A percentile compares a stretch with the other conserved stretches of the same genome.
Evolutionary conservation across 2,888 invertebrate genomes (phyloP).

Genomic region (Scelioninae gen. 2): DNA sequence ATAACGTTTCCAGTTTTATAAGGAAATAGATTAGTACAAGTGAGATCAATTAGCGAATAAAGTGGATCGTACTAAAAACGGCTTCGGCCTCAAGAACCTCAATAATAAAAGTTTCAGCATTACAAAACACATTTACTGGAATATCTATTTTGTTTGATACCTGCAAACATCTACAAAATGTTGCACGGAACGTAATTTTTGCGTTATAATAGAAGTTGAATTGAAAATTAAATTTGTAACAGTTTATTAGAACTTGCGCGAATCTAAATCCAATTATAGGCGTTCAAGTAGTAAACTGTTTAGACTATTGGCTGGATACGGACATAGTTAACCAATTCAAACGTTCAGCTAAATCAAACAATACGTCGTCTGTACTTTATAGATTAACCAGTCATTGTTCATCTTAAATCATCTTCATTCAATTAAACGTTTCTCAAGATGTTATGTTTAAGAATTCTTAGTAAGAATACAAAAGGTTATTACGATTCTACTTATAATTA

Average conservation of each 20-base stretch:
- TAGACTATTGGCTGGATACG: slow-evolving; percentile 18
- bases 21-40: slow-evolving; percentile 27
- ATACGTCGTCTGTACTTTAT: slow-evolving; percentile 4
- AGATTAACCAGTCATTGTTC: slow-evolving; percentile 18
- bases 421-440: background rate
- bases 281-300: background rate
- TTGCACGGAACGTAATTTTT: background rate
- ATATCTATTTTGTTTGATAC: slow-evolving; percentile 20
- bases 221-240: too few species aligned
- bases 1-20: slow-evolving; percentile 31
- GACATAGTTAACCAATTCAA: slow-evolving; percentile 21
- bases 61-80: slow-evolving; percentile 45
- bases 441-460: background rate
- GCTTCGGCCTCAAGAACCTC: slow-evolving; percentile 21
- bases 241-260: too few species aligned
- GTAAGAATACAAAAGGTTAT: too few species aligned
- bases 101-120: slow-evolving; percentile 28
- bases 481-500: too few species aligned
- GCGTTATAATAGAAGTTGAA: too few species aligned
- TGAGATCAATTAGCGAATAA: slow-evolving; percentile 43
- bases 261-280: too few species aligned
- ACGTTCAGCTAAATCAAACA: slow-evolving; percentile 22
- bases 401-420: slow-evolving; percentile 13
- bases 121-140: slow-evolving; percentile 24
- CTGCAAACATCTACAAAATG: background rate